These are phyloP conservation scores for Drosophila neonasuta DNA, from an alignment of 2,888 invertebrate genomes.

Conservation along the genomic window DNA sequence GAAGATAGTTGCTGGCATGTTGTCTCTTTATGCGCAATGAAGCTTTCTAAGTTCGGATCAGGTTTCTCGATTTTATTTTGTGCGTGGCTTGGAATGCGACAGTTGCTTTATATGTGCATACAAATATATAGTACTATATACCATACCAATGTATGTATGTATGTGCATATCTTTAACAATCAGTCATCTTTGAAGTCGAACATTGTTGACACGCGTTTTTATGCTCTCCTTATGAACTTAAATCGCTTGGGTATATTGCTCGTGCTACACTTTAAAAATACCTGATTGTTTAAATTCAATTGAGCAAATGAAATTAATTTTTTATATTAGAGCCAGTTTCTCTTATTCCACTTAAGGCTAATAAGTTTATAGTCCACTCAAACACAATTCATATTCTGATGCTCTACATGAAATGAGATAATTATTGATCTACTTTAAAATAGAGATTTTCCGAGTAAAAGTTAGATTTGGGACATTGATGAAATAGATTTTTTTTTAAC, in stretches of 20 bases:
- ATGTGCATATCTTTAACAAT: slow-evolving; percentile 4
- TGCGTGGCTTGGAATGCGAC: neutral
- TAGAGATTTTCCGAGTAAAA: too few species aligned
- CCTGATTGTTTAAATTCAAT: neutral
- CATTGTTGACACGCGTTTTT: slow-evolving; percentile 5
- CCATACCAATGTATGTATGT: neutral
- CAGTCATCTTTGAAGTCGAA: neutral
- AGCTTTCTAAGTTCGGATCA: slow-evolving; percentile 12
- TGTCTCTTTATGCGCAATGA: neutral
- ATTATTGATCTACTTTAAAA: too few species aligned
- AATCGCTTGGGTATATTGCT: neutral
- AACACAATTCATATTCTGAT: too few species aligned
- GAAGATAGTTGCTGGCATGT: neutral
- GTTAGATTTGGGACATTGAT: too few species aligned
- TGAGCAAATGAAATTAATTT: neutral
- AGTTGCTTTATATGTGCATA: neutral
- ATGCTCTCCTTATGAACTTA: neutral
- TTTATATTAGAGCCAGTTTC: too few species aligned
- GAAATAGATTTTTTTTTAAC: too few species aligned
- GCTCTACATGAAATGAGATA: too few species aligned
- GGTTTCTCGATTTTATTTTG: slow-evolving; percentile 12
- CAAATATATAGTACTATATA: neutral
- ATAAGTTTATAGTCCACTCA: too few species aligned
- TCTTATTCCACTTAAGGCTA: too few species aligned
- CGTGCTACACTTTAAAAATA: neutral